Conservation (phyloP, 1,140 invertebrate species). For the Lucilia cuprina region DNA sequence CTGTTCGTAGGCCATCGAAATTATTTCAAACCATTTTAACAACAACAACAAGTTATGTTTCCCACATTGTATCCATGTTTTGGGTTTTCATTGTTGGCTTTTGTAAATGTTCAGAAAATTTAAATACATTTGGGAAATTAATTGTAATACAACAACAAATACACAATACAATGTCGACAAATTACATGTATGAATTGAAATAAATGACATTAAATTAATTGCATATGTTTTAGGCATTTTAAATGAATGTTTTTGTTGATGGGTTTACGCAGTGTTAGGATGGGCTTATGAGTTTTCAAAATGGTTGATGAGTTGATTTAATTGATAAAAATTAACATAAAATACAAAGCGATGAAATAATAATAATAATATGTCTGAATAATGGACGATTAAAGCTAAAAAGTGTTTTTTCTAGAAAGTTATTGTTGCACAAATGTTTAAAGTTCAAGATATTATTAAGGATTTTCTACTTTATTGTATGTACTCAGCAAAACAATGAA, state of each 20-base stretch:
- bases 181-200: conserved; percentile 15
- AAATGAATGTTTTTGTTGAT: background rate
- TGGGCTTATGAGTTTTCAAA: too few relatives aligned
- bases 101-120: background rate
- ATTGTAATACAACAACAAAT: background rate
- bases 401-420: too few relatives aligned
- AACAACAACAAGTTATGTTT: background rate
- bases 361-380: too few relatives aligned
- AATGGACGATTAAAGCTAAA: too few relatives aligned
- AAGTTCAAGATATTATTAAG: too few relatives aligned
- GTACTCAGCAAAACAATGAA: too few relatives aligned
- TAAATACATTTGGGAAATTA: conserved; percentile 13
- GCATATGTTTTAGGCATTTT: conserved; percentile 1
- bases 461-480: too few relatives aligned
- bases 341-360: too few relatives aligned
- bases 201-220: conserved; percentile 18
- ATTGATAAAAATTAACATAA: too few relatives aligned
- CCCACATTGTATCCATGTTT: background rate
- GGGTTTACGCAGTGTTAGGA: too few relatives aligned
- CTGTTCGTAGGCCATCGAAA: background rate
- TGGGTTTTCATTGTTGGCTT: background rate
- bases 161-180: background rate
- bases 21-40: background rate
- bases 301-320: too few relatives aligned
- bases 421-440: too few relatives aligned